These are phyloP conservation scores for Columba guinea DNA, from an alignment of 2,797 vertebrate species.

Conservation along the genomic window DNA sequence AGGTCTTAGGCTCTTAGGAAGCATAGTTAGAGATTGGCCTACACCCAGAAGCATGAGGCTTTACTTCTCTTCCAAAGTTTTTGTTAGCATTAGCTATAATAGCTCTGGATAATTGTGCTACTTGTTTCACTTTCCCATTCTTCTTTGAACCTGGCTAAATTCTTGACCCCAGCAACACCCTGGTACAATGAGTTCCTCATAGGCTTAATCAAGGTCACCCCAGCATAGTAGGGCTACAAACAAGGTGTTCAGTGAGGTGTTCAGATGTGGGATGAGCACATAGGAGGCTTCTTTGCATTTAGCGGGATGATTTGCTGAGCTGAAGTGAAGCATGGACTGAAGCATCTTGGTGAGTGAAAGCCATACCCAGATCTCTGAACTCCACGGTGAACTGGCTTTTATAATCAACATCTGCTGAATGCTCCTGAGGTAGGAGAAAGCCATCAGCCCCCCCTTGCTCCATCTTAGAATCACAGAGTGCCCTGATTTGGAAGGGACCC, in stretches of 20 bases:
- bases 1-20: neutral
- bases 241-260: neutral
- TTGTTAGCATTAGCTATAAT: conserved; percentile 45
- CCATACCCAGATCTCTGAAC: neutral
- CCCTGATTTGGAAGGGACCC: no score
- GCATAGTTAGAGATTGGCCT: neutral
- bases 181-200: conserved; percentile 28
- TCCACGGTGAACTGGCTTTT: neutral
- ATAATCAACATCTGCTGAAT: neutral
- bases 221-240: neutral
- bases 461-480: no score
- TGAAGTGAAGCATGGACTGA: neutral
- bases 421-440: neutral
- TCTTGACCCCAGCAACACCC: conserved; percentile 1
- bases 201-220: neutral
- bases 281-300: neutral
- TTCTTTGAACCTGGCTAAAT: conserved; percentile 18
- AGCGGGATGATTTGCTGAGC: rapidly evolving
- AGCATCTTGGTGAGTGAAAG: neutral
- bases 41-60: conserved; percentile 13
- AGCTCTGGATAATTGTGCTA: conserved; percentile 28
- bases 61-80: conserved; percentile 31
- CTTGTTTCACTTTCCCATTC: conserved; percentile 31
- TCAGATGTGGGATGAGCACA: neutral
- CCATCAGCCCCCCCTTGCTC: neutral